phyloP scores from a whole-genome alignment of 2,797 vertebrate genomes.

The Setipinna tenuifilis region DNA sequence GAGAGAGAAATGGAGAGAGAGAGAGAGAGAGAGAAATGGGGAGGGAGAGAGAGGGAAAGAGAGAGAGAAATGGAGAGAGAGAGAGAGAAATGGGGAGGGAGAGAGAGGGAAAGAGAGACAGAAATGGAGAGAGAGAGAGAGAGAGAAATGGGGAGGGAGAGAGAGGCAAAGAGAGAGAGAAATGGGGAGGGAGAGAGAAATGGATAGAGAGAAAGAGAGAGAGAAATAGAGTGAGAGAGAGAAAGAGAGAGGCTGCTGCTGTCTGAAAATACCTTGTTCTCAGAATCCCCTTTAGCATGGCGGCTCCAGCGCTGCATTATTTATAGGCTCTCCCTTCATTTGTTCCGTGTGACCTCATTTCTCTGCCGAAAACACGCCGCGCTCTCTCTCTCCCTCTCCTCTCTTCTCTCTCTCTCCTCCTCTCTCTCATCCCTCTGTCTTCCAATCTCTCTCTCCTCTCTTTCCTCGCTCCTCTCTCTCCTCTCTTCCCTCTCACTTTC shows the following conservation, averaged over 20 bases:
- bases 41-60: not conserved
- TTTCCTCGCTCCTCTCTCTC: too few species aligned
- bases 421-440: too few species aligned
- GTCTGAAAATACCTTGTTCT: conserved; percentile 54
- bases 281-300: conserved; percentile 44
- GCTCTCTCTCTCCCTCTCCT: not conserved
- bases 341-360: conserved; percentile 61
- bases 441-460: too few species aligned
- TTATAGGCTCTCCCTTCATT: conserved; percentile 60
- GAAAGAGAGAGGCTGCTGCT: not conserved
- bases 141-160: not conserved
- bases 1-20: not conserved
- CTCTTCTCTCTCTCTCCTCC: not conserved
- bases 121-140: too few species aligned
- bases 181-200: not conserved
- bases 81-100: not conserved
- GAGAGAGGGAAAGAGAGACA: not conserved
- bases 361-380: conserved; percentile 9
- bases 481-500: too few species aligned
- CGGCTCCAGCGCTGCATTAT: conserved; percentile 54
- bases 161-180: not conserved
- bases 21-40: not conserved
- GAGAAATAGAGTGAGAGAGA: not conserved
- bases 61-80: not conserved
- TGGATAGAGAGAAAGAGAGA: not conserved